Evolutionary conservation across 1,140 invertebrate species (phyloP).

Genomic region (Panagrolaimus sp.): DNA sequence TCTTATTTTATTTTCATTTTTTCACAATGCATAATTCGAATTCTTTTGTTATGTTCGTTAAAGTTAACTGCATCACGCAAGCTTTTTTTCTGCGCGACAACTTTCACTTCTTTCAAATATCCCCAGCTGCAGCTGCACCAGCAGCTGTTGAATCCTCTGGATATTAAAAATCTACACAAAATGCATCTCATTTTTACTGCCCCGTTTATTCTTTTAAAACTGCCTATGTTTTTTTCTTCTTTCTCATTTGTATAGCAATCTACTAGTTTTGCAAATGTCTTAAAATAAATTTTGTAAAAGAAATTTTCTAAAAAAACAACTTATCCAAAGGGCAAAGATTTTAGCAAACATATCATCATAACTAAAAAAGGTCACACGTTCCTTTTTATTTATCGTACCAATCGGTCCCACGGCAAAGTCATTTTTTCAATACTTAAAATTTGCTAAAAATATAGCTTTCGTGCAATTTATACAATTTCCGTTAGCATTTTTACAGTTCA

Average conservation of each 20-base stretch:
- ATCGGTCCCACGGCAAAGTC: too few relatives aligned
- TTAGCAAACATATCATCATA: neutral
- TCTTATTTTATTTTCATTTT: too few relatives aligned
- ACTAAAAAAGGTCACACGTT: too few relatives aligned
- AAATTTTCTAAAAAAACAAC: neutral
- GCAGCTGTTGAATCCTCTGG: slow-evolving; percentile 7
- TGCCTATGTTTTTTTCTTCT: slow-evolving; percentile 1
- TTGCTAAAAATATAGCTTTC: too few relatives aligned
- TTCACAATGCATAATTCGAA: too few relatives aligned
- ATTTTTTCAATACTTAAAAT: too few relatives aligned
- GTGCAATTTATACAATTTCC: too few relatives aligned
- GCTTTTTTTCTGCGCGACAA: too few relatives aligned
- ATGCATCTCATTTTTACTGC: slow-evolving; percentile 12
- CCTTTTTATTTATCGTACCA: too few relatives aligned
- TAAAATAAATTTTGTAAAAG: neutral
- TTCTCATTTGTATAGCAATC: slow-evolving; percentile 3
- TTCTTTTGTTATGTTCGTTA: too few relatives aligned
- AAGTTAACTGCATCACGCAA: too few relatives aligned
- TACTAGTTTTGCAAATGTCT: neutral
- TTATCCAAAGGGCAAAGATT: neutral
- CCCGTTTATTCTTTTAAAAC: slow-evolving; percentile 1
- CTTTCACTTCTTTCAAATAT: neutral
- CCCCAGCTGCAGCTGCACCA: neutral
- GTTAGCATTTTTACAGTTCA: too few relatives aligned
- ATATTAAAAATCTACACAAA: slow-evolving; percentile 9